Evolutionary conservation across 2,113 vertebrate genomes (phyloP).

Genomic region (Sceloporus tristichus): DNA sequence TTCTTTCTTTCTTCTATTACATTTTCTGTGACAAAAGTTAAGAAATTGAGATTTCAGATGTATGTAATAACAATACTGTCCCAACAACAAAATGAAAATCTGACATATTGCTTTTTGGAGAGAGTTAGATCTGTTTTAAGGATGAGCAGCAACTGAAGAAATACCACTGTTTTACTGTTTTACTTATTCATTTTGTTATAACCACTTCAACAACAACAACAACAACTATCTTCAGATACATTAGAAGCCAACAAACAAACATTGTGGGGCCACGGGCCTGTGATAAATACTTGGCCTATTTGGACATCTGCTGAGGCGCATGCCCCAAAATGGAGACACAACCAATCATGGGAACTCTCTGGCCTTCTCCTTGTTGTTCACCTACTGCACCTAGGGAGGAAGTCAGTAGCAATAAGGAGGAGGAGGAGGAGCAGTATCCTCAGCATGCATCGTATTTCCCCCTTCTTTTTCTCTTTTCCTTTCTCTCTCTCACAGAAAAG

Average conservation of each 20-base stretch:
- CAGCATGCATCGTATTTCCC: too few relatives aligned
- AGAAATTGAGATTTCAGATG: neutral
- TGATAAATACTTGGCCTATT: neutral
- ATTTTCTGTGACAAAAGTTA: constrained; percentile 33
- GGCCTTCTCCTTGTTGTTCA: neutral
- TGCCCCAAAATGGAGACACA: neutral
- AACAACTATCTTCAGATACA: too few relatives aligned
- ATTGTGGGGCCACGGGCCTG: neutral
- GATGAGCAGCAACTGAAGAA: neutral
- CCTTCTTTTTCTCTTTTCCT: neutral
- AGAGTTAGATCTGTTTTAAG: neutral
- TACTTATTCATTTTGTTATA: too few relatives aligned
- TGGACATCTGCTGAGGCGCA: neutral
- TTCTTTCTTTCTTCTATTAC: constrained; percentile 82
- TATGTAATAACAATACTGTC: neutral
- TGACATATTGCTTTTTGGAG: too few relatives aligned
- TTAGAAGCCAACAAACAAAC: neutral
- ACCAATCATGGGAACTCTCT: neutral
- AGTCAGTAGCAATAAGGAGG: too few relatives aligned
- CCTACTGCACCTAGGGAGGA: neutral
- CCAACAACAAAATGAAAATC: neutral
- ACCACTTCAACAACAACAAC: neutral
- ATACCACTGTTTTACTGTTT: neutral
- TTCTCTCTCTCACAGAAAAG: neutral
- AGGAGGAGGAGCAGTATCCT: neutral